phyloP scores from a whole-genome alignment of 2,113 vertebrate species.

The Sminthopsis crassicaudata region DNA sequence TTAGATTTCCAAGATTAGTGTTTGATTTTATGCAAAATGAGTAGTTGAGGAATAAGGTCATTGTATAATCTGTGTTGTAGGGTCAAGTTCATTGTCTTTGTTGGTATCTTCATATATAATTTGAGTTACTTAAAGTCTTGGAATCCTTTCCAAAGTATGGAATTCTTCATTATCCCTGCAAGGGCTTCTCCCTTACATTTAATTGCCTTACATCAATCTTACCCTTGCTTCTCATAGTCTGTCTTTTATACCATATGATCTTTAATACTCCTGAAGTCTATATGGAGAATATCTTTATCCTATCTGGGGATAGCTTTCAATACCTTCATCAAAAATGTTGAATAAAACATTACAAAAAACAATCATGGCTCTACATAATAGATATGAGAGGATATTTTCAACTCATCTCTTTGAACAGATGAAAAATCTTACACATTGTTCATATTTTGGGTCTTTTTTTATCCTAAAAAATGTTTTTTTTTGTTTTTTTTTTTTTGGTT shows the following conservation, averaged over 20 bases:
- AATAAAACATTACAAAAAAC: not conserved
- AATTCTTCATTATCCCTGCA: not conserved
- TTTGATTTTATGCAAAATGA: not conserved
- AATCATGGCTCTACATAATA: not conserved
- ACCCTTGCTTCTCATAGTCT: not conserved
- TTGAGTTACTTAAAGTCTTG: not conserved
- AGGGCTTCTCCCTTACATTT: not conserved
- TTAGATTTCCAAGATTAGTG: not conserved
- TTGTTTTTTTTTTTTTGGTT: not conserved
- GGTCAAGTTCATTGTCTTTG: not conserved
- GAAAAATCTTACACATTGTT: not conserved
- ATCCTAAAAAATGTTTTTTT: not conserved
- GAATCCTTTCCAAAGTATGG: not conserved
- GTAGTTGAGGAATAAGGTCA: not conserved
- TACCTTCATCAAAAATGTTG: not conserved
- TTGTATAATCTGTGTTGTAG: not conserved
- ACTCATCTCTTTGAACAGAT: not conserved
- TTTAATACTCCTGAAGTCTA: not conserved
- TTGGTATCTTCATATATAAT: no score
- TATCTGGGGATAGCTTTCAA: not conserved
- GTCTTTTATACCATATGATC: not conserved
- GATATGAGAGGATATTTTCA: no score
- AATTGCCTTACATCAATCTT: not conserved
- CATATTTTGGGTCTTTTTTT: not conserved
- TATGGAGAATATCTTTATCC: not conserved